phyloP scores from a whole-genome alignment of 1,140 invertebrate genomes.

The Drosophila littoralis region DNA sequence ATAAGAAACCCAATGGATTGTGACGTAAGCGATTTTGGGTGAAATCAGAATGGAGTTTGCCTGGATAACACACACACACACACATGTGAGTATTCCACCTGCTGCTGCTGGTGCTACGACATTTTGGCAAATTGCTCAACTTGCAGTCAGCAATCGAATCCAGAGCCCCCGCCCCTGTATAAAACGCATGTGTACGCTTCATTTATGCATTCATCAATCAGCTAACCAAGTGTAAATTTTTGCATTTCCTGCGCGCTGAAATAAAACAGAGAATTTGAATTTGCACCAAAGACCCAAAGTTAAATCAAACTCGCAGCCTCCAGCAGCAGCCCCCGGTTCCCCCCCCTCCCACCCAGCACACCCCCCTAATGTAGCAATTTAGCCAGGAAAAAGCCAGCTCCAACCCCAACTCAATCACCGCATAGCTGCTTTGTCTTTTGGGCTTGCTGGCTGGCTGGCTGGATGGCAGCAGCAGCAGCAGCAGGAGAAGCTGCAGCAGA shows the following conservation, averaged over 20 bases:
- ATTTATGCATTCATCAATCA: slow-evolving; percentile 84
- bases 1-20: slow-evolving; percentile 75
- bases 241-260: slow-evolving; percentile 77
- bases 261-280: slow-evolving; percentile 81
- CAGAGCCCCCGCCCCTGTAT: not conserved
- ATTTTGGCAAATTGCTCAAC: slow-evolving; percentile 14
- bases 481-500: slow-evolving; percentile 1
- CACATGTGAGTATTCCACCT: slow-evolving; percentile 11
- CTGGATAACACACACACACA: too few relatives aligned
- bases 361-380: slow-evolving; percentile 14
- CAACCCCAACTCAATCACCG: slow-evolving; percentile 5
- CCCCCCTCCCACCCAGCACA: not conserved
- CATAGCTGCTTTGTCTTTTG: slow-evolving; percentile 74
- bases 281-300: slow-evolving; percentile 46
- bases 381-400: not conserved
- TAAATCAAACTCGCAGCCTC: slow-evolving; percentile 27
- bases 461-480: not conserved
- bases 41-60: not conserved
- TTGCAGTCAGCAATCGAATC: slow-evolving; percentile 4
- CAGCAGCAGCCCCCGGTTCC: not conserved
- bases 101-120: not conserved
- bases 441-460: slow-evolving; percentile 35
- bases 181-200: slow-evolving; percentile 80
- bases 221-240: slow-evolving; percentile 84
- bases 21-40: slow-evolving; percentile 52